Evolutionary conservation across 2,113 vertebrate genomes (phyloP), one percentile per base, ranked within the genome.

Genomic region (Pelecanoides urinatrix): DNA sequence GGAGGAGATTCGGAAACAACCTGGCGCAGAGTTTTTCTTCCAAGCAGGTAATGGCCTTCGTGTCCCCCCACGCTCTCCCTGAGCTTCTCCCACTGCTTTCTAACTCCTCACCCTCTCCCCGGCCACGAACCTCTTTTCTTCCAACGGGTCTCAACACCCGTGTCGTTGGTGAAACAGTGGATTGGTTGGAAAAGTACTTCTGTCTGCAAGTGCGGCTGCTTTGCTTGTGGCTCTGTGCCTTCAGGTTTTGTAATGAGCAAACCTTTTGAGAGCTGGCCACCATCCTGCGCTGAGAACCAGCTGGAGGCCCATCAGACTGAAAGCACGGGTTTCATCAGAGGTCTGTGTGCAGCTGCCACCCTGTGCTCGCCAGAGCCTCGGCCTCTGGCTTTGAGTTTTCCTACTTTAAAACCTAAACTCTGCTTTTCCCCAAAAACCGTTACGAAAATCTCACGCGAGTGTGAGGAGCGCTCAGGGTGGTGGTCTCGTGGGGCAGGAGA

Each of bases 1-100:
- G 73, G 97, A 98, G 47, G 97, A 98, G 73, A 94, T 98, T 67
- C 95, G 56, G 22, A 97, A 95, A 77, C 98, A 98, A 19, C 96
- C 98, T 0, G 94, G 95, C 0, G 96, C 98, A 3, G 75, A 91
- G 3, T 67, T 94, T 40, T 98, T 98, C 86, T 96, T 98, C 88
- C 95, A 72, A 53, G 91, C 97, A 66, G 97, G 98, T 98, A 66
- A 84, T 29, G 19, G 18, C 26, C 53, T 65, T 13, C 11, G 4
- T 71, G 61, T 92, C 26, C 47, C 25, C 13, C 29, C 9, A 5
- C 1, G 5, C 13, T 27, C 16, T 63, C 34, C 29, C n/a, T 44
- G 80, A 73, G 55, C 40, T 76, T 61, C 45, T 81, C 27, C 47
- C 2, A 2, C 55, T 76, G 30, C 30, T 65, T 68, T 27, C 36